Conservation (phyloP, 2,797 vertebrate species). For the Tinamus major region DNA sequence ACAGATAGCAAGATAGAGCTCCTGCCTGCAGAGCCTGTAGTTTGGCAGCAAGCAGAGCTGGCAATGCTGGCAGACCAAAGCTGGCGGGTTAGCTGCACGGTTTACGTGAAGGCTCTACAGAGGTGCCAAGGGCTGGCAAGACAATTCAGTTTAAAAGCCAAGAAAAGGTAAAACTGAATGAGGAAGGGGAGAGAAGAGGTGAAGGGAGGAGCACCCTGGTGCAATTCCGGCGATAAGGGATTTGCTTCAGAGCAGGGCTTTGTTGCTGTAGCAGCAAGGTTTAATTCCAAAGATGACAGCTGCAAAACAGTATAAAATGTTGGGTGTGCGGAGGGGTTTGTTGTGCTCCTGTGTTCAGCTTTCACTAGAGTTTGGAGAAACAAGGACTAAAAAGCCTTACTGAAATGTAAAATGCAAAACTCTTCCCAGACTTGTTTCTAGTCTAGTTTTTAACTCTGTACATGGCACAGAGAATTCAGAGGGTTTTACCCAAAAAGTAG, state of each 20-base stretch:
- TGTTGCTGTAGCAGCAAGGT: background rate
- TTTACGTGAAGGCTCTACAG: background rate
- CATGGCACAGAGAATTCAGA: background rate
- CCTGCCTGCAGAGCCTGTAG: too few relatives aligned
- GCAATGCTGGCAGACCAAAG: background rate
- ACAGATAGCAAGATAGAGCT: background rate
- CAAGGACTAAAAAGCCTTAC: background rate
- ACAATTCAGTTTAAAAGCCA: background rate
- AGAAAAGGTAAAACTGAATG: fast-evolving
- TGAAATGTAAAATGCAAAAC: background rate
- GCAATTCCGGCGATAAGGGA: background rate
- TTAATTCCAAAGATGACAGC: background rate
- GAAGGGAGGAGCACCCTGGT: fast-evolving
- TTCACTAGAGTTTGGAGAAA: background rate
- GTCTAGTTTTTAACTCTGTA: too few relatives aligned
- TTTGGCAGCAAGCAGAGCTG: background rate
- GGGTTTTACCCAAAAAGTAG: background rate
- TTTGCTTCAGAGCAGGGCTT: background rate
- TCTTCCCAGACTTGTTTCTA: background rate
- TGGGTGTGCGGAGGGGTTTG: background rate
- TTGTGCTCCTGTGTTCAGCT: background rate
- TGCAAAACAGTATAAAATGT: background rate
- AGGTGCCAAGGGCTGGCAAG: background rate
- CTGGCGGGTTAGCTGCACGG: too few relatives aligned
- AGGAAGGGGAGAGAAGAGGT: background rate